phyloP scores from a whole-genome alignment of 2,888 invertebrate species.

The Aleiodes testaceus region DNA sequence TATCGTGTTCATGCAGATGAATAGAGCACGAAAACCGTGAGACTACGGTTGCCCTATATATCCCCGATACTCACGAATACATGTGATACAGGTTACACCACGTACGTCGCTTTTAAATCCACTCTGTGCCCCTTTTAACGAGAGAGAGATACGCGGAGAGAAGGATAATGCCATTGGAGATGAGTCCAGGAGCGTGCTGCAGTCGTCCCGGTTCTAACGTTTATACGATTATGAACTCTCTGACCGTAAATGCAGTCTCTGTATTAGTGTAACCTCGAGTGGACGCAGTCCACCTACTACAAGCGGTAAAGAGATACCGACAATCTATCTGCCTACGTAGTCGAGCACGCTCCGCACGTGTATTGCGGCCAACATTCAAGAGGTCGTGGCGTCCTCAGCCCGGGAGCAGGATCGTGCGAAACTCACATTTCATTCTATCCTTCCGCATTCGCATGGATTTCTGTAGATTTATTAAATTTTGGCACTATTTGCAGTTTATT shows the following conservation, averaged over 20 bases:
- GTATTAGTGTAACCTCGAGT: conserved; percentile 59
- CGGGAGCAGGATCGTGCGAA: conserved; percentile 70
- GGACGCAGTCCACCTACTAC: conserved; percentile 68
- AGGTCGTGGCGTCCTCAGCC: conserved; percentile 70
- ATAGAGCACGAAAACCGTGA: conserved; percentile 72
- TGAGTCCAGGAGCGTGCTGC: conserved; percentile 48
- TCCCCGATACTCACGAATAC: conserved; percentile 53
- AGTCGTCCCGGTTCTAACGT: conserved; percentile 54
- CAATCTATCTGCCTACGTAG: background rate
- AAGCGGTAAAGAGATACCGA: conserved; percentile 5
- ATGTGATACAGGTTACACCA: conserved; percentile 29
- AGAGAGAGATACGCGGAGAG: background rate
- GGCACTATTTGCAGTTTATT: background rate
- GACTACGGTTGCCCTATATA: conserved; percentile 71
- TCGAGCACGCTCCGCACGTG: conserved; percentile 43
- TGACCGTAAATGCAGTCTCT: conserved; percentile 14
- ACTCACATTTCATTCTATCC: conserved; percentile 43
- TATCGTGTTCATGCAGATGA: conserved; percentile 68
- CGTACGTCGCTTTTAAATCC: conserved; percentile 58
- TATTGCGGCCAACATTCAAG: conserved; percentile 50
- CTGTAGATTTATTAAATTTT: background rate
- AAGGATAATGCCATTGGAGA: conserved; percentile 40
- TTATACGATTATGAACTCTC: conserved; percentile 44
- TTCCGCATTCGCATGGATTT: background rate
- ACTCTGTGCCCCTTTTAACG: conserved; percentile 40